Evolutionary conservation across 2,888 invertebrate species (phyloP).

Genomic region (Nomada fabriciana): DNA sequence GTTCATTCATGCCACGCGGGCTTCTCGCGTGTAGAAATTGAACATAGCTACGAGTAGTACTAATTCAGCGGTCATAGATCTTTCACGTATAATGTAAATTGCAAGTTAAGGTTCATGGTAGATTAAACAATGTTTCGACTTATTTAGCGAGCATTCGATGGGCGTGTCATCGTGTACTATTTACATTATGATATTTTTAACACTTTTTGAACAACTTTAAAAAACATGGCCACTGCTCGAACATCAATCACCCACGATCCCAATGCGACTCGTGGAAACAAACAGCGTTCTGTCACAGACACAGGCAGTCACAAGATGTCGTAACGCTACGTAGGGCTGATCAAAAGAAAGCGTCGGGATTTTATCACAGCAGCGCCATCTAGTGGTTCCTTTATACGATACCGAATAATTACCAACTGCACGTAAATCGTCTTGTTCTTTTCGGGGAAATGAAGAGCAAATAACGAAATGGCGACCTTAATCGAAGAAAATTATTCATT

Average conservation of each 20-base stretch:
- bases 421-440: not conserved
- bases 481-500: too few relatives aligned
- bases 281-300: conserved; percentile 31
- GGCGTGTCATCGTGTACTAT: conserved; percentile 1
- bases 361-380: conserved; percentile 20
- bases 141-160: not conserved
- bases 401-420: not conserved
- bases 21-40: conserved; percentile 40
- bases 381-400: not conserved
- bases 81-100: conserved; percentile 9
- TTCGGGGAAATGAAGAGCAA: too few relatives aligned
- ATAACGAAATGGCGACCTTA: too few relatives aligned
- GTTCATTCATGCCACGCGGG: conserved; percentile 56
- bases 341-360: conserved; percentile 17
- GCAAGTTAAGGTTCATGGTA: not conserved
- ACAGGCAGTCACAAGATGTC: conserved; percentile 51
- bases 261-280: conserved; percentile 47
- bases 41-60: conserved; percentile 44
- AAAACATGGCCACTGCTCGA: conserved; percentile 20
- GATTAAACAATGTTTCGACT: not conserved
- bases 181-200: not conserved
- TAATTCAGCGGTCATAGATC: conserved; percentile 45
- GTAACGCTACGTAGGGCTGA: not conserved
- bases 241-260: conserved; percentile 37
- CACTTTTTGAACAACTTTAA: conserved; percentile 15